Evolutionary conservation across 30 jellyfish, hydroid and myxozoan species (phyloP).

Genomic region (Aurelia aurita complex sp. Pacific): DNA sequence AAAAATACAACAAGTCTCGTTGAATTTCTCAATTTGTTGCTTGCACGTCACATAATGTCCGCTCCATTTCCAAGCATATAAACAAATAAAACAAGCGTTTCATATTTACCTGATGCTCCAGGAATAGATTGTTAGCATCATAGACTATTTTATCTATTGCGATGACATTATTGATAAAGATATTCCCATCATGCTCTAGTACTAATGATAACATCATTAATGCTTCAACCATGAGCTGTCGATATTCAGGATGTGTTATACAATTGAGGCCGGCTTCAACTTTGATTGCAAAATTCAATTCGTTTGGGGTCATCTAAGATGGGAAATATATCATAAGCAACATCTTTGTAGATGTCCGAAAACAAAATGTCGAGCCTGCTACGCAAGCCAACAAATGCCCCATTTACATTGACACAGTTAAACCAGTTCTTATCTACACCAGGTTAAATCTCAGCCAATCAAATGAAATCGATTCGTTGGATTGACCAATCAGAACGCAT

Average conservation of each 20-base stretch:
- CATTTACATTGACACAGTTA: too few relatives aligned
- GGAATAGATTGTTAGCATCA: slow-evolving; percentile 72
- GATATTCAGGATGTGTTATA: slow-evolving; percentile 91
- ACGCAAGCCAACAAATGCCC: too few relatives aligned
- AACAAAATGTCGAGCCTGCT: too few relatives aligned
- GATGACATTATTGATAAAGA: slow-evolving; percentile 44
- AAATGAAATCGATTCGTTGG: too few relatives aligned
- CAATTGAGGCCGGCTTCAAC: slow-evolving; percentile 93
- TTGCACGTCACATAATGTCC: too few relatives aligned
- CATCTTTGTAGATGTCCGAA: too few relatives aligned
- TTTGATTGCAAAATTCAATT: slow-evolving; percentile 89
- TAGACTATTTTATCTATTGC: slow-evolving; percentile 78
- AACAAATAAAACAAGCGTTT: background rate
- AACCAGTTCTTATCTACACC: too few relatives aligned
- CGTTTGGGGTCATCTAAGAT: slow-evolving; percentile 96
- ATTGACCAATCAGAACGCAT: too few relatives aligned
- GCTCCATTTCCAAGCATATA: background rate
- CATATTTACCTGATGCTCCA: slow-evolving; percentile 84
- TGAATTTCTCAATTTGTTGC: too few relatives aligned
- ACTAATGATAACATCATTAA: slow-evolving; percentile 82
- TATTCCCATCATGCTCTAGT: slow-evolving; percentile 60
- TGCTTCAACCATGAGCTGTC: slow-evolving; percentile 97
- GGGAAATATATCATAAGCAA: too few relatives aligned
- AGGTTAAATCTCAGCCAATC: too few relatives aligned
- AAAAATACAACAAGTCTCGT: too few relatives aligned